Evolutionary conservation across 2,888 invertebrate genomes (phyloP).

Genomic region (Perithous albicinctus): DNA sequence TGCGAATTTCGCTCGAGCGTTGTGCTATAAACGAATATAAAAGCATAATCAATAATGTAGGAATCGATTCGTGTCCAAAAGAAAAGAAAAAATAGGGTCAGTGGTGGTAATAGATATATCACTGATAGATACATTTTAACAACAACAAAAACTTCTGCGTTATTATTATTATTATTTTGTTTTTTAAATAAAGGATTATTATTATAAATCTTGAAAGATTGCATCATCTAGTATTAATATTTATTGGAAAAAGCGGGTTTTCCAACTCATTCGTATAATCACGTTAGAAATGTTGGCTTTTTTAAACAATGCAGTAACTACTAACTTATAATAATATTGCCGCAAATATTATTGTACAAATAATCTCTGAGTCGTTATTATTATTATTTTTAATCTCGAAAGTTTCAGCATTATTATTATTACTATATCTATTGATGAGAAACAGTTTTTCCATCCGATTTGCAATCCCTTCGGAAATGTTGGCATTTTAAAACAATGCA

Average conservation of each 20-base stretch:
- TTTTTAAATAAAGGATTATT: background rate
- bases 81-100: background rate
- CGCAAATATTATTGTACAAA: too few species aligned
- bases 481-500: too few species aligned
- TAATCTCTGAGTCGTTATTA: too few species aligned
- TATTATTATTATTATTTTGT: background rate
- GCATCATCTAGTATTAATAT: background rate
- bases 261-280: too few species aligned
- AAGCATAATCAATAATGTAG: background rate
- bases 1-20: background rate
- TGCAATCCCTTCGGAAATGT: too few species aligned
- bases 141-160: background rate
- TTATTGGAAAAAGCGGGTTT: too few species aligned
- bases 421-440: too few species aligned
- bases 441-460: too few species aligned
- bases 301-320: background rate
- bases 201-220: background rate
- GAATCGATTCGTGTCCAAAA: background rate
- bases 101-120: background rate
- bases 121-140: background rate
- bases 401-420: too few species aligned
- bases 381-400: too few species aligned
- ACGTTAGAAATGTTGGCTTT: too few species aligned
- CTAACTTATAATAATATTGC: background rate
- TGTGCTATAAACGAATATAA: conserved; percentile 9